Percentiles rank a stretch among this genome's conserved stretches.
Conservation (phyloP, 2,888 invertebrate species). For the Drosophila picticornis region DNA sequence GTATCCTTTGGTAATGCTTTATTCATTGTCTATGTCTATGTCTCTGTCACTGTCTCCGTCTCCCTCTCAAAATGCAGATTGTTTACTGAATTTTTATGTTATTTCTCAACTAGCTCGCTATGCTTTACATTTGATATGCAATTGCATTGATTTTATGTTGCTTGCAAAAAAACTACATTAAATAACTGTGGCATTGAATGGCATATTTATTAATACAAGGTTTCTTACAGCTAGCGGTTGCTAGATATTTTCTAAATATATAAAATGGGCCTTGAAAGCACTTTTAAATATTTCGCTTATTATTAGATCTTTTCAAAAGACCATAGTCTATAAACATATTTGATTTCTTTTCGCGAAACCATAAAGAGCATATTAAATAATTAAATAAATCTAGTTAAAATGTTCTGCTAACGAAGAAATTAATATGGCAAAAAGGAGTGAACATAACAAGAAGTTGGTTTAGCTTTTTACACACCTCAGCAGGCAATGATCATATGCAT, state of each 20-base stretch:
- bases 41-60: slow-evolving; percentile 10
- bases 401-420: not conserved
- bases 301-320: not conserved
- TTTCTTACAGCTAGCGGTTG: not conserved
- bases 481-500: not conserved
- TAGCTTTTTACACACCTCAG: not conserved
- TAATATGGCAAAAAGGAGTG: not conserved
- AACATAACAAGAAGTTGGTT: not conserved
- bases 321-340: not conserved
- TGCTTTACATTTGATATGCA: slow-evolving; percentile 52
- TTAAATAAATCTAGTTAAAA: not conserved
- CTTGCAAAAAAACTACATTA: not conserved
- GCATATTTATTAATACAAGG: not conserved
- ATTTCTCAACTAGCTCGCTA: slow-evolving; percentile 59
- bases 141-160: slow-evolving; percentile 56
- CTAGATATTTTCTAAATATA: not conserved
- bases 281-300: not conserved
- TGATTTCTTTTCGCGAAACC: not conserved
- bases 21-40: slow-evolving; percentile 67
- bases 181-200: slow-evolving; percentile 11
- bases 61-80: slow-evolving; percentile 68
- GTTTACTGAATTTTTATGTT: slow-evolving; percentile 65
- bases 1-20: slow-evolving; percentile 55
- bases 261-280: not conserved
- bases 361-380: not conserved